Evolutionary conservation across 2,113 vertebrate species (phyloP).

Genomic region (Regulus satrapa): DNA sequence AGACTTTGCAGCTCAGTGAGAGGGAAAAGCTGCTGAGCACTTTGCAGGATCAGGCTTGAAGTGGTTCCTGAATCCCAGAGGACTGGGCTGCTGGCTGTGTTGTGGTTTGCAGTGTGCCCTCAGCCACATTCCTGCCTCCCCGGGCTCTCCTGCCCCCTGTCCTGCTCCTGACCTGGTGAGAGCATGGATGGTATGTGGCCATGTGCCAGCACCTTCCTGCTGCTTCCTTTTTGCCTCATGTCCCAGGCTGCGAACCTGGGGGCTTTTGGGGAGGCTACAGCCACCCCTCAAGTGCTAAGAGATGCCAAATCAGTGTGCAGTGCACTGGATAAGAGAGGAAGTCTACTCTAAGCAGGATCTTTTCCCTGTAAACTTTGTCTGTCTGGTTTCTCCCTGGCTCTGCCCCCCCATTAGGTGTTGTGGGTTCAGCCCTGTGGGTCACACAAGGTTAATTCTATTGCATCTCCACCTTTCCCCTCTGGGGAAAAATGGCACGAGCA

Average conservation of each 20-base stretch:
- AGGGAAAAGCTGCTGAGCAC: not conserved
- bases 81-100: not conserved
- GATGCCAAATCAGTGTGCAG: not conserved
- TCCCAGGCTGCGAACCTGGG: not conserved
- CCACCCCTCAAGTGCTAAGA: not conserved
- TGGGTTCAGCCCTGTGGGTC: conserved; percentile 1
- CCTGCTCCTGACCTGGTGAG: not conserved
- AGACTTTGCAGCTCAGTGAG: not conserved
- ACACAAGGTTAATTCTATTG: not conserved
- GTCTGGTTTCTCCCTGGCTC: not conserved
- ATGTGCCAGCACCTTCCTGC: not conserved
- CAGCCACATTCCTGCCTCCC: not conserved
- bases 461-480: not conserved
- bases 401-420: not conserved
- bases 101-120: conserved; percentile 12
- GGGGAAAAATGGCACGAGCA: not conserved
- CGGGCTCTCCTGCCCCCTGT: not conserved
- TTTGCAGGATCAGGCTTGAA: conserved; percentile 14
- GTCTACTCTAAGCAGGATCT: not conserved
- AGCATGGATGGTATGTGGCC: not conserved
- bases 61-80: not conserved
- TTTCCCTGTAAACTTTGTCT: not conserved
- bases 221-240: not conserved
- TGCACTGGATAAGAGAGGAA: not conserved
- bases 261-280: not conserved